These are phyloP conservation scores for Gymnoscopelus braueri DNA, from an alignment of 2,797 vertebrate species.

Conservation along the genomic window DNA sequence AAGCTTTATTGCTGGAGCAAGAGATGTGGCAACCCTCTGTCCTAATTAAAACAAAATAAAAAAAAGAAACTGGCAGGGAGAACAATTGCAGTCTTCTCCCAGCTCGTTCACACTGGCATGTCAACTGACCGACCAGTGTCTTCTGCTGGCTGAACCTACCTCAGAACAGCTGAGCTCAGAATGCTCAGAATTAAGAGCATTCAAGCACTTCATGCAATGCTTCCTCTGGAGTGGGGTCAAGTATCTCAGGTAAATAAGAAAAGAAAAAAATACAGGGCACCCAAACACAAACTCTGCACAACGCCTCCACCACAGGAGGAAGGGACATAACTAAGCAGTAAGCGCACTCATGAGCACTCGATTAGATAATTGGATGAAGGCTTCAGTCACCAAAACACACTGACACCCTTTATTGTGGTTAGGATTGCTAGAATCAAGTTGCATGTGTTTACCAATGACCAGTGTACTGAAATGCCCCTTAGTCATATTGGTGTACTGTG, in stretches of 20 bases:
- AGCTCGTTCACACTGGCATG: conserved; percentile 33
- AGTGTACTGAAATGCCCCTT: background rate
- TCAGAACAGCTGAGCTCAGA: conserved; percentile 58
- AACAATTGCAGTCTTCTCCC: conserved; percentile 38
- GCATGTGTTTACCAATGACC: conserved; percentile 33
- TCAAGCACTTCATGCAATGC: conserved; percentile 51
- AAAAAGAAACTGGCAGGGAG: conserved; percentile 12
- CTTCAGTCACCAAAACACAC: conserved; percentile 45
- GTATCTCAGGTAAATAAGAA: conserved; percentile 59
- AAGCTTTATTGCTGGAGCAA: conserved; percentile 1
- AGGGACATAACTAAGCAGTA: conserved; percentile 14
- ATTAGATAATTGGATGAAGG: conserved; percentile 55
- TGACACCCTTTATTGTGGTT: conserved; percentile 53
- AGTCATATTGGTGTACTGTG: too few relatives aligned
- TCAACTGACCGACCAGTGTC: conserved; percentile 41
- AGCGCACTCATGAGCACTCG: conserved; percentile 39
- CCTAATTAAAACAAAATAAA: conserved; percentile 12
- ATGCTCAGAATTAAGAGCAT: conserved; percentile 52
- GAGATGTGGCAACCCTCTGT: conserved; percentile 6
- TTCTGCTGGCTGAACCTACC: conserved; percentile 59
- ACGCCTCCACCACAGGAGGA: conserved; percentile 54
- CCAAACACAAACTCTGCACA: conserved; percentile 52
- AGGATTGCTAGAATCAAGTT: conserved; percentile 41
- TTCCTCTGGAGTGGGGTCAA: conserved; percentile 18
- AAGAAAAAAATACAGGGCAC: background rate